Evolutionary conservation across 2,888 invertebrate species (phyloP), one percentile per base, ranked within the genome.

Genomic region (Lycaena phlaeas): DNA sequence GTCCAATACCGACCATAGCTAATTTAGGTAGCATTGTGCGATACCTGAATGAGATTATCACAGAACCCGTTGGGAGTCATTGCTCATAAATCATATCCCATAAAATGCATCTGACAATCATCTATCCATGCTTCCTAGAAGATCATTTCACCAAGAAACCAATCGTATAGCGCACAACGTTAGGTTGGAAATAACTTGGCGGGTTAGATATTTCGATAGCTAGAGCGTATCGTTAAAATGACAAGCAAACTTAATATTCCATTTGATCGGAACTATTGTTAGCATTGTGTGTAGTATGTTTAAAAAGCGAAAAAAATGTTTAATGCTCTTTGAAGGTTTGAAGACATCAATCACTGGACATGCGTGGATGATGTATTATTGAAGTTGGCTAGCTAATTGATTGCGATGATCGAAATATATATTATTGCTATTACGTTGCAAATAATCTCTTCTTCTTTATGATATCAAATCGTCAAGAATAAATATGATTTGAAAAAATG

Each of bases 1-100:
- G 27, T 31, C 40, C 30, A 31, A 36, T 61, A 67, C 63, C 67
- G 68, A 71, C 73, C 68, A 61, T 68, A 77, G 77, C 82, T 84
- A 84, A 84, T 84, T 84, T 84, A 82, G 70, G 84, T 84, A 82
- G 84, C 84, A 84, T 84, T 84, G 84, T 84, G 67, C 67, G 68
- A 40, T 64, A 68, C 64, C 64, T 79, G 77, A 82, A 78, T 81
- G 70, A 81, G 78, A 82, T 84, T 84, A 84, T 77, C 81, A 76
- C 57, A 72, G 67, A 81, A 72, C 77, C 82, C 79, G 81, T 82
- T 81, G 82, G 84, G 78, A 84, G 81, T 79, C 82, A 77, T 71
- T 66, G 74, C 68, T 82, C 84, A 84, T 84, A 82, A 84, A 84
- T 84, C 84, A 84, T 84, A 79, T 72, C 76, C 76, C 81, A 79